phyloP scores from a whole-genome alignment of 1,140 invertebrate species.

The Agrilus planipennis region DNA sequence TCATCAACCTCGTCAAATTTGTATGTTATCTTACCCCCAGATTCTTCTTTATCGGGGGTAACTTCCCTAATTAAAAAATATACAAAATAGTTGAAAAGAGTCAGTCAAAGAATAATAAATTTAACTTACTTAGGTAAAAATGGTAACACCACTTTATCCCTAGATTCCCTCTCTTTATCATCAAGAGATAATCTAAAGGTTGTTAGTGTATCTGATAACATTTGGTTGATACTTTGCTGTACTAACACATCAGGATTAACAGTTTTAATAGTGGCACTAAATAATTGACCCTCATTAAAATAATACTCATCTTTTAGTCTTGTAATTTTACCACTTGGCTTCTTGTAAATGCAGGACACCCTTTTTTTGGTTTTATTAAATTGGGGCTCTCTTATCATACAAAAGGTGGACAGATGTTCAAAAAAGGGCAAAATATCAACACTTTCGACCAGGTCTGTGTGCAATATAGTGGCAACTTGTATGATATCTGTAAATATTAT shows the following conservation, averaged over 20 bases:
- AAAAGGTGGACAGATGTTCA: conserved; percentile 36
- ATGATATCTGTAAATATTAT: conserved; percentile 26
- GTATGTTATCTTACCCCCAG: conserved; percentile 40
- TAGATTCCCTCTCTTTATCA: conserved; percentile 40
- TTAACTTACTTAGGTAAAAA: conserved; percentile 33
- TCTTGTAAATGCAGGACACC: conserved; percentile 36
- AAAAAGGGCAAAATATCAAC: conserved; percentile 34
- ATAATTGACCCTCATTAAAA: conserved; percentile 33
- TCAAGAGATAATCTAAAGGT: conserved; percentile 47
- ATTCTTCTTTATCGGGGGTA: conserved; percentile 23
- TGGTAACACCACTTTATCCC: conserved; percentile 41
- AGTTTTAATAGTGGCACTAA: conserved; percentile 32
- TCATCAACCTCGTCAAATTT: conserved; percentile 45
- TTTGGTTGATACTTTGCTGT: conserved; percentile 22
- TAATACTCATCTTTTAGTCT: conserved; percentile 35
- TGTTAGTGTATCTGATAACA: conserved; percentile 36
- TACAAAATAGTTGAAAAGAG: conserved; percentile 6
- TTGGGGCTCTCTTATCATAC: conserved; percentile 32
- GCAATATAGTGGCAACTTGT: conserved; percentile 38
- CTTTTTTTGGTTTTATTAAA: conserved; percentile 23
- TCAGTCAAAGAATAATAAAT: too few species aligned
- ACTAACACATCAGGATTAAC: conserved; percentile 30
- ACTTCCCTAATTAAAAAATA: conserved; percentile 8
- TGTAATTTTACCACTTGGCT: conserved; percentile 35
- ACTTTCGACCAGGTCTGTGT: conserved; percentile 37